phyloP scores from a whole-genome alignment of 2,797 vertebrate species.

The Pseudochaenichthys georgianus region DNA sequence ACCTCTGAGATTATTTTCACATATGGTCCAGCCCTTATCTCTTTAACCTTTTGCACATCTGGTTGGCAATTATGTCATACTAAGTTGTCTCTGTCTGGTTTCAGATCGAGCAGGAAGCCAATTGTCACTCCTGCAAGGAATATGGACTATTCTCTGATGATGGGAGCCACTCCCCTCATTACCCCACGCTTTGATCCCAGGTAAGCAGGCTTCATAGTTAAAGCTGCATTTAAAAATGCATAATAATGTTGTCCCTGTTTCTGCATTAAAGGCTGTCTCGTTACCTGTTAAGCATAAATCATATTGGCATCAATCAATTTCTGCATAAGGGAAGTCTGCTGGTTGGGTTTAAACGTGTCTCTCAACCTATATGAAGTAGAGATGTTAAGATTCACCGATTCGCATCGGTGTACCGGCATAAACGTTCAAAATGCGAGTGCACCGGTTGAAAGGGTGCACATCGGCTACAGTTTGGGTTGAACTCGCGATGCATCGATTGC shows the following conservation, averaged over 20 bases:
- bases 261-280: background rate
- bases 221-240: background rate
- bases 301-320: background rate
- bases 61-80: background rate
- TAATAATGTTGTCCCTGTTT: background rate
- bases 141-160: constrained; percentile 79
- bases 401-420: too few relatives aligned
- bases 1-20: too few relatives aligned
- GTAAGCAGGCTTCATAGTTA: constrained; percentile 50
- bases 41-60: too few relatives aligned
- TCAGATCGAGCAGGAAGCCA: constrained; percentile 80
- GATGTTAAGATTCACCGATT: too few relatives aligned
- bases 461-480: too few relatives aligned
- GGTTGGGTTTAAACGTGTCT: background rate
- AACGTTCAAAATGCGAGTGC: too few relatives aligned
- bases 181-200: constrained; percentile 87
- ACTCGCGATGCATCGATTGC: too few relatives aligned
- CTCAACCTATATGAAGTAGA: background rate
- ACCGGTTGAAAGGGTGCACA: too few relatives aligned
- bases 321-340: background rate
- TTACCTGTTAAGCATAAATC: background rate
- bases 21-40: too few relatives aligned
- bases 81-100: constrained; percentile 15
- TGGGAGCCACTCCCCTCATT: constrained; percentile 83
- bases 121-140: constrained; percentile 81